Evolutionary conservation across 2,113 vertebrate genomes (phyloP), one percentile per base, ranked within the genome.

Genomic region (Aythya baeri): DNA sequence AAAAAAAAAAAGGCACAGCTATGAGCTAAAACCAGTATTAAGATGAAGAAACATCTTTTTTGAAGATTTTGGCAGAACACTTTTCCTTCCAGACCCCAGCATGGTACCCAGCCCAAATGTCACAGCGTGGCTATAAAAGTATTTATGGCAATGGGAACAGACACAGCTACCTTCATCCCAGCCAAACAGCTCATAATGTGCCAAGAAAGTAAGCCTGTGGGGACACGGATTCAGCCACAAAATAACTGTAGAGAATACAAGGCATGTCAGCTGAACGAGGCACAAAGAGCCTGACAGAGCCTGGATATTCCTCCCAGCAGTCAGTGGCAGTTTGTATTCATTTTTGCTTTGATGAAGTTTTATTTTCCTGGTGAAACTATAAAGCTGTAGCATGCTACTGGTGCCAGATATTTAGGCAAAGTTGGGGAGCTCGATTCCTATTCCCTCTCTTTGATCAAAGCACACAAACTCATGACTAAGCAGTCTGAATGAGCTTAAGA

Each of bases 51-150:
- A 77, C 57, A 50, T 11, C 17, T 65, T 62, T 58, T 34, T n/a
- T 5, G 6, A 80, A 72, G 46, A n/a, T 27, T 62, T 74, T 68
- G 50, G 57, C 43, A 72, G 38, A 43, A 8, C 32, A 43, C 18
- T 89, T 84, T 76, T 63, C 63, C 57, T 73, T 58, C 29, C 91
- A 94, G 73, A 23, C 26, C 79, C 61, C 46, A 61, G 62, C 38
- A 36, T 1, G 58, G 49, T 71, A 84, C 36, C 34, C 18, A 52
- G 65, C 13, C 72, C 83, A 50, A 87, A 65, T 10, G 29, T 61
- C 68, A 63, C 32, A 27, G 50, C 4, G 1, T 31, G 17, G 44
- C 89, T 57, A 17, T 6, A 65, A 11, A 88, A 57, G n/a, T 43
- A 61, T 57, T 94, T 36, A 32, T 62, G 77, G 52, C 46, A 11